These are phyloP conservation scores for Silurus aristotelis DNA, from an alignment of 2,797 vertebrate species.

Conservation along the genomic window DNA sequence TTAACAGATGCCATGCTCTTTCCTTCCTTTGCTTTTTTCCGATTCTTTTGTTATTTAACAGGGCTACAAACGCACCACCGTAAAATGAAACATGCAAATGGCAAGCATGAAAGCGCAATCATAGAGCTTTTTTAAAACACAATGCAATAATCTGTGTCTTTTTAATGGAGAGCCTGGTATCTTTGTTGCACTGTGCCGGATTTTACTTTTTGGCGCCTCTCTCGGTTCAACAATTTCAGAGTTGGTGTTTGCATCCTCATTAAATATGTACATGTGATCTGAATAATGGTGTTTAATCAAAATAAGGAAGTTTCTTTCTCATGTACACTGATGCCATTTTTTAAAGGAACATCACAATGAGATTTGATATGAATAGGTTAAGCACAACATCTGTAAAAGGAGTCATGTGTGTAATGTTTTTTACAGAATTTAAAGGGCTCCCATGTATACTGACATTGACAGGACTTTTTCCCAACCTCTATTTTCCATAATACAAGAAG, in stretches of 20 bases:
- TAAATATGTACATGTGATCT: slow-evolving; percentile 5
- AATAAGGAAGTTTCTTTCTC: neutral
- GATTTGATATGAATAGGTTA: neutral
- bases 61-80: neutral
- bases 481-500: neutral
- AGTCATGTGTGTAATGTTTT: neutral
- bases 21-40: slow-evolving; percentile 33
- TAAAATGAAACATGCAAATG: slow-evolving; percentile 37
- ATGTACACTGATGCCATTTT: neutral
- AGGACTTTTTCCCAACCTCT: neutral
- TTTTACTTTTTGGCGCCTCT: slow-evolving; percentile 26
- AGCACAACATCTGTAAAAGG: neutral
- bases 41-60: slow-evolving; percentile 35
- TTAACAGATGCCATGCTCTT: slow-evolving; percentile 59
- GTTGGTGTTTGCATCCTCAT: neutral
- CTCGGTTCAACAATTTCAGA: slow-evolving; percentile 1
- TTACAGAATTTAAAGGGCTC: neutral
- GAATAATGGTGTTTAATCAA: neutral
- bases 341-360: neutral
- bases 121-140: slow-evolving; percentile 44
- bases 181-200: neutral
- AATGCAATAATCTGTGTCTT: slow-evolving; percentile 45
- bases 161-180: slow-evolving; percentile 41
- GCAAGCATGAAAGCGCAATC: slow-evolving; percentile 43
- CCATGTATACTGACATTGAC: neutral